Evolutionary conservation across 2,888 invertebrate genomes (phyloP).

Genomic region (Cenopis cana): DNA sequence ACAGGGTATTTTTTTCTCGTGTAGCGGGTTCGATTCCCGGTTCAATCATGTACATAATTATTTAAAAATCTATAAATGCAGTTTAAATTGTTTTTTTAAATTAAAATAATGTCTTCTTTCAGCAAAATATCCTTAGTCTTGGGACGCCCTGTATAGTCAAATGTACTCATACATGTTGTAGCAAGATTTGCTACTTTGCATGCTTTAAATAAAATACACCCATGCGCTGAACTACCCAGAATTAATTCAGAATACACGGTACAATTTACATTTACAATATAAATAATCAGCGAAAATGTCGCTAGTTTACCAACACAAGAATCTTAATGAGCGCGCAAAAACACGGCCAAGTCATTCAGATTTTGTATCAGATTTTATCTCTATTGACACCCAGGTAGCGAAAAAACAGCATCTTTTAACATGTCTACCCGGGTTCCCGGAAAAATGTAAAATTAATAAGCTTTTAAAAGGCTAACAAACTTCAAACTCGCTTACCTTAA

Average conservation of each 20-base stretch:
- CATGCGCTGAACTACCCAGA: slow-evolving; percentile 1
- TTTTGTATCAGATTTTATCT: too few relatives aligned
- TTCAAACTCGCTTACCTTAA: not conserved
- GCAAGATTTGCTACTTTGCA: not conserved
- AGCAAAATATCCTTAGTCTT: too few relatives aligned
- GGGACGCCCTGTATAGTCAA: too few relatives aligned
- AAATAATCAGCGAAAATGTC: slow-evolving; percentile 68
- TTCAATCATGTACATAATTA: too few relatives aligned
- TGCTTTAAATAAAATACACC: not conserved
- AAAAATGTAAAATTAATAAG: too few relatives aligned
- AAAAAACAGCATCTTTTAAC: not conserved
- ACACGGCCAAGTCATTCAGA: slow-evolving; percentile 53
- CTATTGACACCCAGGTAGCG: not conserved
- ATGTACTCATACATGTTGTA: not conserved
- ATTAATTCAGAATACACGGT: slow-evolving; percentile 14
- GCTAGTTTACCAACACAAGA: slow-evolving; percentile 73
- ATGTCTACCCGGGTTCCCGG: too few relatives aligned
- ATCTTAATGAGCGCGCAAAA: slow-evolving; percentile 66
- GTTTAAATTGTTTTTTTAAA: too few relatives aligned
- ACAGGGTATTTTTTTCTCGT: too few relatives aligned
- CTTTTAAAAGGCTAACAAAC: slow-evolving; percentile 3
- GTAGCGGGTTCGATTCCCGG: too few relatives aligned
- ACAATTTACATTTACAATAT: slow-evolving; percentile 62
- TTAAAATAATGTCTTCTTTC: too few relatives aligned
- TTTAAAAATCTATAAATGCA: too few relatives aligned